phyloP scores from a whole-genome alignment of 2,888 invertebrate genomes.

The Drosophila affinis region DNA sequence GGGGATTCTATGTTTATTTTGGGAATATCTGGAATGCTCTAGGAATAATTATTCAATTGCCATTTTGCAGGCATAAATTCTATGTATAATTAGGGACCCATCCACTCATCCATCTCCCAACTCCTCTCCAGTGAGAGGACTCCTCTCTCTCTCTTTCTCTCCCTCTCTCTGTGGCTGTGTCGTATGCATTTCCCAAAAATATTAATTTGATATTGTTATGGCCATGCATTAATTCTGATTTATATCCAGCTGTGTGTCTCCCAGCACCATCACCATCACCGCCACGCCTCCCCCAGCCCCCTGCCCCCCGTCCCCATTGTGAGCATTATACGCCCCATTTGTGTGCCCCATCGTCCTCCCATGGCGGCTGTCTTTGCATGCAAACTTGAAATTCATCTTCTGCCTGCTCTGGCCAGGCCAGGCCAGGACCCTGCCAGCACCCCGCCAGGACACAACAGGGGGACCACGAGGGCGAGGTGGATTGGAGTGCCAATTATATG shows the following conservation, averaged over 20 bases:
- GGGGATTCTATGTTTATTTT: neutral
- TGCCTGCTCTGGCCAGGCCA: conserved; percentile 5
- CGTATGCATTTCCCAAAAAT: conserved; percentile 24
- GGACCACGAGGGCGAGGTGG: neutral
- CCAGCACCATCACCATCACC: no score
- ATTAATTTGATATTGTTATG: conserved; percentile 52
- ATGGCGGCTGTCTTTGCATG: conserved; percentile 15
- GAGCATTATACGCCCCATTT: conserved; percentile 36
- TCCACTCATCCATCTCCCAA: neutral
- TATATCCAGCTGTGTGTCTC: conserved; percentile 47
- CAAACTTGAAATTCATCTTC: conserved; percentile 40
- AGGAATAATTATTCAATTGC: conserved; percentile 12
- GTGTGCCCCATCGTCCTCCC: neutral
- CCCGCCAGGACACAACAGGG: conserved; percentile 4
- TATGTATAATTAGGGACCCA: neutral
- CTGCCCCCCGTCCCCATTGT: conserved; percentile 1
- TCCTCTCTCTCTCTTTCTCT: neutral
- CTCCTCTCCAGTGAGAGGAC: neutral
- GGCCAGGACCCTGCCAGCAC: neutral
- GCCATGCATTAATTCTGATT: conserved; percentile 51
- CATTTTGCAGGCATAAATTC: conserved; percentile 6
- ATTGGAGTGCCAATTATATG: conserved; percentile 45
- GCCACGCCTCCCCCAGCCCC: neutral
- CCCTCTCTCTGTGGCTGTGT: neutral
- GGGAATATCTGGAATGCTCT: neutral